Evolutionary conservation across 2,888 invertebrate species (phyloP), one percentile per base, ranked within the genome.

Genomic region (Xanthostigma xanthostigma): DNA sequence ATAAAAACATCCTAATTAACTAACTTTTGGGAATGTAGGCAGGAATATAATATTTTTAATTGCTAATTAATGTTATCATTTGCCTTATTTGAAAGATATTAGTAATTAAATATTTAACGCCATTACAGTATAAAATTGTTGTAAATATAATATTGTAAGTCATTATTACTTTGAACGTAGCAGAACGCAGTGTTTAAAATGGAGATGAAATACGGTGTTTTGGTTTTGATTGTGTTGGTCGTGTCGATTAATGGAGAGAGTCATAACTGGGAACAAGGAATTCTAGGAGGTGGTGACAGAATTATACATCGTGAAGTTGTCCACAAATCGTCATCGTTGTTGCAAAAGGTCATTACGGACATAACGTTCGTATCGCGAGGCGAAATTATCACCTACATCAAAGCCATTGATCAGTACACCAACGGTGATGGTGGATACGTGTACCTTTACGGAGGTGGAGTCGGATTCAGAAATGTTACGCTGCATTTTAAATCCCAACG

Each of bases 401-500:
- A 56, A 11, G 62, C 66, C 2, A 53, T 62, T 9, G 73, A 74
- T 54, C 66, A 65, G 49, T 59, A 64, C 36, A 59, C 59, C 38
- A 61, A 68, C 36, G 71, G 69, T 1, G 64, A 67, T 0, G 73
- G 73, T 8, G 73, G 71, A 12, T 61, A 57, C 49, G 65, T 64
- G 1, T 61, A 56, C 6, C 51, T 72, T 1, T 36, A 57, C 1
- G 38, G 39, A 0, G 73, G 73, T 36, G 73, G 73, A 10, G 65
- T 68, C 1, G 64, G 64, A 4, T 47, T 52, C 42, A 58, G 45
- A 9, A 58, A 55, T 34, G 67, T 63, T 2, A 63, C 62, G 1
- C 49, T 73, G 0, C 62, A 61, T 36, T 66, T 72, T 56, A 69
- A 67, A 54, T 71, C 72, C 14, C 63, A 66, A 51, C 60, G 68